A percentile compares a stretch with the other conserved stretches of the same genome.
phyloP scores from a whole-genome alignment of 1,140 invertebrate genomes.

The Orussus abietinus region DNA sequence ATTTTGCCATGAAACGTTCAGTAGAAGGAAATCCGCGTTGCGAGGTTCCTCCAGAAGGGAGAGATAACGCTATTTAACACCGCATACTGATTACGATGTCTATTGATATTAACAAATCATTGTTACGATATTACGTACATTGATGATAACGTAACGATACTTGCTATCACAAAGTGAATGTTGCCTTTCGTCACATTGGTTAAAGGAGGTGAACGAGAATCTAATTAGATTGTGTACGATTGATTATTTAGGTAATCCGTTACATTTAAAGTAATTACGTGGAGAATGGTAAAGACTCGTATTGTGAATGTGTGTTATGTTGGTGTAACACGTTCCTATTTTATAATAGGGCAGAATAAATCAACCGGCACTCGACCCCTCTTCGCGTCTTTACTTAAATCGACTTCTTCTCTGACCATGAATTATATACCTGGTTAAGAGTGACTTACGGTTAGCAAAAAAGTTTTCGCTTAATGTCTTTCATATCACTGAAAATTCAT shows the following conservation, averaged over 20 bases:
- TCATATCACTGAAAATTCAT: no score
- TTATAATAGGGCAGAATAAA: constrained; percentile 28
- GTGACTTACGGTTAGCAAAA: no score
- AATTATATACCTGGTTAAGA: no score
- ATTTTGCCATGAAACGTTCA: no score
- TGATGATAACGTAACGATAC: constrained; percentile 27
- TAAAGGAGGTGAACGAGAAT: constrained; percentile 26
- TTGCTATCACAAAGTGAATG: constrained; percentile 36
- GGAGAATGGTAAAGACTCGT: constrained; percentile 29
- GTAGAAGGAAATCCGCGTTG: no score
- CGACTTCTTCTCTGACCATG: no score
- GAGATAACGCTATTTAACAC: not conserved
- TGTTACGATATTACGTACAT: constrained; percentile 23
- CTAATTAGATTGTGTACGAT: constrained; percentile 26
- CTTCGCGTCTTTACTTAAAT: no score
- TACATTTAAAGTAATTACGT: constrained; percentile 16
- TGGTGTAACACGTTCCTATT: constrained; percentile 28
- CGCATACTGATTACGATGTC: not conserved
- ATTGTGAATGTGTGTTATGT: constrained; percentile 32
- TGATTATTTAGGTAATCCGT: constrained; percentile 18
- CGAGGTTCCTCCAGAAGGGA: not conserved
- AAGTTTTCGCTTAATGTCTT: no score
- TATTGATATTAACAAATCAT: constrained; percentile 10
- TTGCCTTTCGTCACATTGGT: constrained; percentile 37
- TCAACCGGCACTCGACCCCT: no score